Evolutionary conservation across 2,888 invertebrate species (phyloP), one percentile per base, ranked within the genome.

Genomic region (Drosophila barbarae): DNA sequence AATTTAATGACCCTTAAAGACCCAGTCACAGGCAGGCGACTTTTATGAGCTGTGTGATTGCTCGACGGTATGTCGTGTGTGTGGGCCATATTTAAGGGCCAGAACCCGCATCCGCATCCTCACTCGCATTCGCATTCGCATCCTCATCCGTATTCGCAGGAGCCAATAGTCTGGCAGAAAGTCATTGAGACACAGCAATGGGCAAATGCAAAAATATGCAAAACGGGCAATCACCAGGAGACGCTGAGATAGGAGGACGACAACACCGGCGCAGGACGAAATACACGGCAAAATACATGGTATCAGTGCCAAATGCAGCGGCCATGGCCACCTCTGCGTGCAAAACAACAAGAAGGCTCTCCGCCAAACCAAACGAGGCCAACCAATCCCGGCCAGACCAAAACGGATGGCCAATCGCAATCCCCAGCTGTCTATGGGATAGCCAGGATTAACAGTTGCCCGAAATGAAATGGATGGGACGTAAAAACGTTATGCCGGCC

Each of bases 41-140:
- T 78, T 78, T 78, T 78, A 78, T 78, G 84, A 79, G 81, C 84
- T 79, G 84, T 81, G 78, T 83, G 78, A 83, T 83, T 79, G 84
- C 68, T 47, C 70, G 55, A 26, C 67, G 58, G 67, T 61, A 69
- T 61, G 61, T 52, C 60, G 58, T 52, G 58, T 38, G 32, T 41
- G 35, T 32, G 41, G 35, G 15, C 30, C 39, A 56, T 39, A 56
- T 23, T 54, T 35, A 50, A 61, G 52, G 59, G 51, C 55, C 35
- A 39, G 49, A 32, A 41, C 36, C 15, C 21, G 39, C 15, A 53
- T 39, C 15, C 39, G 15, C 32, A 55, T 41, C 8, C 54, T 10
- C 3, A 53, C 26, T n/a, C 51, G 23, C 3, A 53, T 18, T n/a
- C 51, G 23, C 36, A 32, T 28, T n/a, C 51, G 32, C 36, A 32